Base-by-base conservation (phyloP, 2,797 vertebrate genomes). In the Paratrypauchen microcephalus region DNA sequence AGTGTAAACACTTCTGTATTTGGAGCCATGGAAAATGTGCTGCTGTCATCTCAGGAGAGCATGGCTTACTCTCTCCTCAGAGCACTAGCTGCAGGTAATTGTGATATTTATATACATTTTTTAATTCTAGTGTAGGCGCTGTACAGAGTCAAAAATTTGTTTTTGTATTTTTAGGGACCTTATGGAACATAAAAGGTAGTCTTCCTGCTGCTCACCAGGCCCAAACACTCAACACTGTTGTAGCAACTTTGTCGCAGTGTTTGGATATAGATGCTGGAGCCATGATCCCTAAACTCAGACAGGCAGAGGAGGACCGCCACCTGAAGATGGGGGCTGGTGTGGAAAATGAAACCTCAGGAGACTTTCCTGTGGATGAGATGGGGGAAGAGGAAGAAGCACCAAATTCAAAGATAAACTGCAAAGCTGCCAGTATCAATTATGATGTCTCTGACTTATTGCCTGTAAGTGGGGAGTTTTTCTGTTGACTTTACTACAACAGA, bases 161-260 rank as follows among this genome's bases (percentile, higher is more conserved):
- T 55, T 36, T 16, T 56, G 30, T 55, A 21, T 36, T 77, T 39
- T 78, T 80, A 99, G 98, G 97, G 15, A 93, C 94, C 0, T 28
- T 96, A 60, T 99, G 98, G 98, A 99, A 99, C 83, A 82, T 97
- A 82, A 98, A 97, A 82, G 91, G 85, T 60, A 82, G 91, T 45
- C 85, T 99, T 52, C 95, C 96, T 5, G 77, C 89, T 6, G 90
- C 92, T 63, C 95, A 90, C 71, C 95, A 98, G 86, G 95, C 97
- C 30, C 93, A 95, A 84, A 94, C 89, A 0, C 85, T 99, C 68
- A 94, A 87, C 15, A 94, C 95, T 6, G 89, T 97, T 72, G 87
- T 95, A 54, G 92, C 94, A 89, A 92, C 93, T 70, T 87, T 99
- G 69, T 94, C 96, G 0, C 87, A 93, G 58, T 93, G 94, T 13